Base-by-base conservation (phyloP, 2,888 invertebrate species). In the Euproctis similis region DNA sequence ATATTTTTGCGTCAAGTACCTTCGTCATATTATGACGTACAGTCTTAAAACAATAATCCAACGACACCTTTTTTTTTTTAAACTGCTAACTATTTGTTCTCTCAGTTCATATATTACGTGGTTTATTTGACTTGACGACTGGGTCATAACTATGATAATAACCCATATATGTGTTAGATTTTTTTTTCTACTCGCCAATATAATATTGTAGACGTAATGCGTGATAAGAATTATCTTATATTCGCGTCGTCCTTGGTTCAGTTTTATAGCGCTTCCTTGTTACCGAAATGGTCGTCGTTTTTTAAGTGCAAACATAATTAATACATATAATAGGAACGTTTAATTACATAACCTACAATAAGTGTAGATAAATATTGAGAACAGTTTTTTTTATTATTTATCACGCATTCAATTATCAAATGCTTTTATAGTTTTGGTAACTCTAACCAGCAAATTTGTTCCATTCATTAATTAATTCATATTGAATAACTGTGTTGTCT, bases 221-320 rank as follows among this genome's bases (percentile, higher is more conserved):
- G 51, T 56, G 66, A 67, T 67, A 70, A 63, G 57, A 54, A 58
- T 62, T 67, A 69, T 71, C 65, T 62, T 23, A 42, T 36, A 34
- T 46, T 48, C 46, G 53, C 53, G 56, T 44, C 34, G 36, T 42
- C 66, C 66, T 69, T 67, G 64, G 53, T 47, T 54, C 17, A n/a
- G 42, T 37, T 53, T 49, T 42, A 34, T 29, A 49, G 40, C 40
- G 50, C 59, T 70, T 70, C 69, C 68, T 64, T 44, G 47, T 58
- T 54, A 34, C 39, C n/a, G 44, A 41, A 31, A 26, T 31, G 41
- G 23, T n/a, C n/a, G n/a, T 39, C 42, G 30, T 45, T 28, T 36
- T 42, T 38, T 45, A 3, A 21, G 10, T 21, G 21, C 21, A 21
- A 21, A 20, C 10, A 20, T 20, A 9, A 20, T n/a, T n/a, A n/a